Conservation (phyloP, 2,797 vertebrate genomes). For the Microtus californicus region DNA sequence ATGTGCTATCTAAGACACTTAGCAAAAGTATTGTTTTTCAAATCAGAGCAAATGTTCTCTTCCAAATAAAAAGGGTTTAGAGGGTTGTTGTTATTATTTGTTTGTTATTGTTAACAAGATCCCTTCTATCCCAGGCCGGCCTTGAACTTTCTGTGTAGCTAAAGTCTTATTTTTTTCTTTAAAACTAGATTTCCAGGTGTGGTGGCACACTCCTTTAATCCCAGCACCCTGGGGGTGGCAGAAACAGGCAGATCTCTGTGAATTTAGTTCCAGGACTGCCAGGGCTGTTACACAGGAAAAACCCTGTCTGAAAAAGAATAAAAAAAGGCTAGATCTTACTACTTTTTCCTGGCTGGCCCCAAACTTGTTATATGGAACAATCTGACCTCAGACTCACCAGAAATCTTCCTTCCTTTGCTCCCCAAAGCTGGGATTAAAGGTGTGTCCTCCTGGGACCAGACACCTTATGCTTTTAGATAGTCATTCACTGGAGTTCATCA, state of each 20-base stretch:
- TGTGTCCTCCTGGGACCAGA: no score
- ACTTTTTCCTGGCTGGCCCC: background rate
- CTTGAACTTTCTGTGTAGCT: background rate
- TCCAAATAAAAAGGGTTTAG: background rate
- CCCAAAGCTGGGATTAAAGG: background rate
- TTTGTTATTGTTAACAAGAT: background rate
- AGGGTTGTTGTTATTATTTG: background rate
- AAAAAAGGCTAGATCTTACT: background rate
- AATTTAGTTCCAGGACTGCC: background rate
- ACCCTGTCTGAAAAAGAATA: background rate
- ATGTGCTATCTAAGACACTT: background rate
- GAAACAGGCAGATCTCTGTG: background rate
- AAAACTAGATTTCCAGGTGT: background rate
- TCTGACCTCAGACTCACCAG: background rate
- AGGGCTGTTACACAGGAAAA: background rate
- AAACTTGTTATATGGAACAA: no score
- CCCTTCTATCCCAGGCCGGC: background rate
- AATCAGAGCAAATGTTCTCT: slow-evolving; percentile 5
- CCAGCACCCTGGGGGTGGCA: background rate
- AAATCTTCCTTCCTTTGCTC: background rate
- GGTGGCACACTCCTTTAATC: background rate
- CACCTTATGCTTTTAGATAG: background rate
- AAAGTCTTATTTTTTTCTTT: background rate
- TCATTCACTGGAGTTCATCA: background rate
- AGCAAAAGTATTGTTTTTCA: background rate